Base-by-base conservation (phyloP, 2,113 vertebrate species). In the Oriolus oriolus region DNA sequence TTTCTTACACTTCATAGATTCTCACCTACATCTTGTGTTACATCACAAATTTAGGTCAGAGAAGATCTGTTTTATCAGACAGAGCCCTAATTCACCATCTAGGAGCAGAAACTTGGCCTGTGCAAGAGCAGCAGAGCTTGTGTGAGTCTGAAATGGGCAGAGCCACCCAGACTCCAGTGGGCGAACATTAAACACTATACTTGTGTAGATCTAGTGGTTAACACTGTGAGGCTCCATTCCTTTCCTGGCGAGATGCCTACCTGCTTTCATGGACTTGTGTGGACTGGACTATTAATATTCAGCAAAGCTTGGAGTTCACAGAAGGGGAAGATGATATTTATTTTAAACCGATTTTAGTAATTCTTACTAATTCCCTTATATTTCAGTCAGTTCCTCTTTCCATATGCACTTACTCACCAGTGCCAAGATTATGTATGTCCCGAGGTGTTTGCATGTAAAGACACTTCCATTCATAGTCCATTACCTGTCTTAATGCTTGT, bases 381-480 rank as follows among this genome's bases (percentile, higher is more conserved):
- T 78, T 53, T 61, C 10, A 64, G 10, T 61, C 18, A 53, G 23
- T 54, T 70, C 8, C 39, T 53, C 39, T 39, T 39, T 61, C 23
- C n/a, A 20, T 39, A n/a, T 24, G 19, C 84, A n/a, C n/a, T n/a
- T 20, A 13, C 44, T 49, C 18, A 49, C 7, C 39, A 53, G 33
- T 0, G 0, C 33, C 23, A 53, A 39, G 16, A 30, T 70, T 28
- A 16, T 39, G 16, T n/a, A 16, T 2, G 1, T n/a, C 27, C 16
- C 28, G 16, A 45, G 10, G 9, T 85, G 20, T 41, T 69, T 41
- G 30, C 42, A n/a, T 49, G 35, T 24, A 49, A 49, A 65, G 60
- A n/a, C 35, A 49, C 6, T 68, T 68, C 7, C 11, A 22, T 31
- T 59, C 17, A 27, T 44, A 14, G 14, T 59, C 17, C 19, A 27